Evolutionary conservation across 2,888 invertebrate species (phyloP), one percentile per base, ranked within the genome.

Genomic region (Amphiduros pacificus): DNA sequence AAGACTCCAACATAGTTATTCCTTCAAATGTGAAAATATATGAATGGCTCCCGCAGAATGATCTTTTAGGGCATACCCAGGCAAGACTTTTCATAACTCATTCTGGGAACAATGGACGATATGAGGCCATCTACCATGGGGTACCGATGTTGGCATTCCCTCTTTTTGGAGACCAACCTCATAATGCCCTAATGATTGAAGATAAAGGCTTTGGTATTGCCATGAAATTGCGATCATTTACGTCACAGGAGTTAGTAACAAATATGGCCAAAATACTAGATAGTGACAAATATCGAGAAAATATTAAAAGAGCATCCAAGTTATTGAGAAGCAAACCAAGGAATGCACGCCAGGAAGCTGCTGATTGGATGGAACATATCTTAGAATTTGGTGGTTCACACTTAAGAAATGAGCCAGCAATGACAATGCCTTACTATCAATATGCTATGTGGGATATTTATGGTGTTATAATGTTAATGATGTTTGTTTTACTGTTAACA

Each of bases 341-440:
- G 29, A 63, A 60, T 27, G 70, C 75, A 3, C 32, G 52, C 20
- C 62, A 71, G 40, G 63, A 70, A 48, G 73, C 72, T 6, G 71
- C 68, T 3, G 71, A 60, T 44, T 74, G 73, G 73, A 62, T 74
- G n/a, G 74, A 74, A 57, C 71, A 73, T 53, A 66, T 75, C 48
- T 61, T 75, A 11, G 64, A 69, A 62, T 69, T 68, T 67, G 75
- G 74, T 14, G 71, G 70, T 2, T 60, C 53, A 14, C 70, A 73
- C 53, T 56, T 75, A 49, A 64, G 66, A 20, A 68, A 74, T 1
- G n/a, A 65, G 26, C n/a, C n/a, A n/a, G 65, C 63, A 2, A 55
- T 65, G 40, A 62, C 68, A 44, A 61, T 74, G 62, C 68, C 72
- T 6, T 66, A 68, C 67, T 71, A 71, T 41, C 68, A 73, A 31